Evolutionary conservation across 1,140 invertebrate species (phyloP).

Genomic region (Pectinophora gossypiella): DNA sequence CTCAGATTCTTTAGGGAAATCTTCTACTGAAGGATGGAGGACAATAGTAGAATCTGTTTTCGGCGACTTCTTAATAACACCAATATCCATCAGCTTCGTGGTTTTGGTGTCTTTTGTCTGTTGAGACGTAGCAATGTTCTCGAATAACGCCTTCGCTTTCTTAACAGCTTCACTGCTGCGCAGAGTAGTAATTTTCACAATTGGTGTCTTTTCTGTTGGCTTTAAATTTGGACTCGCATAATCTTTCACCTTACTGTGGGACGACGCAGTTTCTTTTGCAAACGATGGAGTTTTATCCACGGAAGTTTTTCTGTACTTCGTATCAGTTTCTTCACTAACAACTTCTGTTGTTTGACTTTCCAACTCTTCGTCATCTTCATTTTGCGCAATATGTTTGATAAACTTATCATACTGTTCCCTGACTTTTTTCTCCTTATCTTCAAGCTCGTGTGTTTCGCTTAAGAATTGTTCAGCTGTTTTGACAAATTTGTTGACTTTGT

Average conservation of each 20-base stretch:
- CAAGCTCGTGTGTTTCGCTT: slow-evolving; percentile 41
- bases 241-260: slow-evolving; percentile 37
- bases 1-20: slow-evolving; percentile 21
- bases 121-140: slow-evolving; percentile 75
- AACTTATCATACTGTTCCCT: slow-evolving; percentile 60
- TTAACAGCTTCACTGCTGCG: slow-evolving; percentile 78
- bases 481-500: slow-evolving; percentile 78
- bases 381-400: slow-evolving; percentile 49
- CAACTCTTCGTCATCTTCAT: slow-evolving; percentile 29
- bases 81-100: slow-evolving; percentile 62
- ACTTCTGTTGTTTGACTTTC: slow-evolving; percentile 15
- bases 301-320: slow-evolving; percentile 2
- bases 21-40: slow-evolving; percentile 30
- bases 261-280: slow-evolving; percentile 25
- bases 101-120: slow-evolving; percentile 43
- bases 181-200: slow-evolving; percentile 60
- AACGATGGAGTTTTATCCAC: slow-evolving; percentile 14
- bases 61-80: slow-evolving; percentile 47
- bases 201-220: slow-evolving; percentile 33
- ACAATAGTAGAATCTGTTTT: slow-evolving; percentile 42
- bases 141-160: slow-evolving; percentile 81
- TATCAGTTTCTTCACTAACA: neutral
- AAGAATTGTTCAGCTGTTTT: slow-evolving; percentile 76
- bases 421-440: slow-evolving; percentile 67
- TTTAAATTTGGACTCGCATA: slow-evolving; percentile 23